Percentiles rank a stretch among this genome's conserved stretches.
phyloP scores from a whole-genome alignment of 1,140 invertebrate species.

The Hetaerina americana region DNA sequence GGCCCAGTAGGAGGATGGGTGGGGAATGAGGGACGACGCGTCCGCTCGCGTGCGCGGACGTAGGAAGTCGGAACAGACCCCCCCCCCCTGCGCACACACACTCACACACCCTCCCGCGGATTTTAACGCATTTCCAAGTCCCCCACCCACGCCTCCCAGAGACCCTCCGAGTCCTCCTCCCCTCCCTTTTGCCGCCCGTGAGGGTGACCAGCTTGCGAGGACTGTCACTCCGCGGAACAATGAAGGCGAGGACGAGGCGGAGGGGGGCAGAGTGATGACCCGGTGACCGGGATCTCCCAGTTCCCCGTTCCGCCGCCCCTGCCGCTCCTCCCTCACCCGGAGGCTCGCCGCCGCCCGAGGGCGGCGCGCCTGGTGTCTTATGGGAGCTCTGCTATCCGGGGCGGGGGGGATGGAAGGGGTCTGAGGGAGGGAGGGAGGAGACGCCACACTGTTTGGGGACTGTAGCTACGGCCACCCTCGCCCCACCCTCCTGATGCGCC shows the following conservation, averaged over 20 bases:
- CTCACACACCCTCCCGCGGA: not conserved
- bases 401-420: too few species aligned
- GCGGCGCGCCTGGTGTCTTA: too few species aligned
- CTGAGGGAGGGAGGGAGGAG: too few species aligned
- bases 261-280: not conserved
- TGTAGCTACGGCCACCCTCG: not conserved
- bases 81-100: not conserved
- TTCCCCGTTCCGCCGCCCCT: not conserved
- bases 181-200: too few species aligned
- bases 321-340: not conserved
- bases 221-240: not conserved
- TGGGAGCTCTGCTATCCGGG: too few species aligned
- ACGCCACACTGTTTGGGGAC: too few species aligned
- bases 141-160: too few species aligned
- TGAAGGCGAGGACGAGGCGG: not conserved
- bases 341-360: not conserved
- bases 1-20: too few species aligned
- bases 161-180: too few species aligned
- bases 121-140: too few species aligned
- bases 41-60: not conserved
- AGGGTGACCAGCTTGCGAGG: too few species aligned
- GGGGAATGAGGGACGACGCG: not conserved
- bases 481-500: not conserved
- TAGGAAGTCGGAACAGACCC: not conserved
- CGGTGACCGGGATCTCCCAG: not conserved